Evolutionary conservation across 2,888 invertebrate species (phyloP), one percentile per base, ranked within the genome.

Genomic region (Teleogryllus oceanicus): DNA sequence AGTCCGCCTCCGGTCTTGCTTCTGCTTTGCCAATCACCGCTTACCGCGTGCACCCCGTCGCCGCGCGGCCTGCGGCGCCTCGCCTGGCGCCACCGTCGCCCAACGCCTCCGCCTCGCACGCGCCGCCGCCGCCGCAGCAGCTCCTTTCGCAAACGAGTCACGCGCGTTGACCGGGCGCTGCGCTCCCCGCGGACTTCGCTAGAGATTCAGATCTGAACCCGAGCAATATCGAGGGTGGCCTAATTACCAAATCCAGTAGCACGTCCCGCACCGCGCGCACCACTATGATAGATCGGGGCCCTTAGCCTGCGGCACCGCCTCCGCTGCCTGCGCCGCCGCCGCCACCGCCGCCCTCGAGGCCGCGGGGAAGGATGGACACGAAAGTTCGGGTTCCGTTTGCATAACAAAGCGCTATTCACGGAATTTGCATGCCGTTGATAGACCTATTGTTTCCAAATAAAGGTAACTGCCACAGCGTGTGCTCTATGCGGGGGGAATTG

Each of bases 111-210:
- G 37, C 37, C 37, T 8, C n/a, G 62, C 62, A 18, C 16, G 16
- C n/a, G 2, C 2, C 62, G 62, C 62, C n/a, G 10, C 62, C 62
- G 62, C n/a, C 62, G 13, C 62, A 8, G 62, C n/a, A 5, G 62
- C 62, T 62, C 62, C 62, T 62, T 62, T 62, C n/a, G 62, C 62
- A 62, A 62, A 62, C 62, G 62, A n/a, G n/a, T 62, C 62, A 62
- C 62, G 62, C 62, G n/a, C 62, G 62, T n/a, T 62, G 62, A 62
- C 62, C 62, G 62, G 62, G 62, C 62, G 16, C n/a, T 3, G n/a
- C 62, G 13, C 13, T 62, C n/a, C 62, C 62, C 62, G 13, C n/a
- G 62, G 62, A n/a, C 16, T 62, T n/a, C n/a, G 13, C n/a, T 13
- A n/a, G 62, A 62, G 62, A 62, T n/a, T 62, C 62, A 62, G 62